These are phyloP conservation scores for Neotoma lepida DNA, from an alignment of 2,113 vertebrate genomes.

Conservation along the genomic window DNA sequence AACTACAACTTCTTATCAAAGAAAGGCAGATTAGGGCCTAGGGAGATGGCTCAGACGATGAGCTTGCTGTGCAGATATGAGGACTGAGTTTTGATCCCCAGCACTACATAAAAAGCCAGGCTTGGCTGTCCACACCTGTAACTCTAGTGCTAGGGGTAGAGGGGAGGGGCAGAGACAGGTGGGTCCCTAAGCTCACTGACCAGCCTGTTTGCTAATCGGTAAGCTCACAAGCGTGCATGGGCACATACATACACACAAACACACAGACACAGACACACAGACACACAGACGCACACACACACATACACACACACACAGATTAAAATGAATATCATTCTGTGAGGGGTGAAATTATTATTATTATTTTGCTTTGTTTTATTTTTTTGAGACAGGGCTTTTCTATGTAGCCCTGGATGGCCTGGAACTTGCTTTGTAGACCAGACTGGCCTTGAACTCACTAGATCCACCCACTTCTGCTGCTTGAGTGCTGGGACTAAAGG, in stretches of 20 bases:
- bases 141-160: not conserved
- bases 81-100: not conserved
- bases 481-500: not conserved
- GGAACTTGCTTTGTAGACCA: not conserved
- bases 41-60: not conserved
- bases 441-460: not conserved
- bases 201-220: not conserved
- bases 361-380: not conserved
- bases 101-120: not conserved
- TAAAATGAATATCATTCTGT: not conserved
- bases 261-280: not conserved
- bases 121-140: no score
- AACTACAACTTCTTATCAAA: slow-evolving; percentile 39
- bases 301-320: not conserved
- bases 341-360: not conserved
- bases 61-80: not conserved
- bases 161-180: not conserved
- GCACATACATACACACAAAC: not conserved
- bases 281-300: not conserved
- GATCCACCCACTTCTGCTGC: not conserved
- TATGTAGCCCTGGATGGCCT: not conserved
- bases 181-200: not conserved
- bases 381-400: not conserved
- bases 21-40: not conserved
- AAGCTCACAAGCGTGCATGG: not conserved